Base-by-base conservation (phyloP, 92 coral and sea anemone species). In the Epizoanthus rinbou region DNA sequence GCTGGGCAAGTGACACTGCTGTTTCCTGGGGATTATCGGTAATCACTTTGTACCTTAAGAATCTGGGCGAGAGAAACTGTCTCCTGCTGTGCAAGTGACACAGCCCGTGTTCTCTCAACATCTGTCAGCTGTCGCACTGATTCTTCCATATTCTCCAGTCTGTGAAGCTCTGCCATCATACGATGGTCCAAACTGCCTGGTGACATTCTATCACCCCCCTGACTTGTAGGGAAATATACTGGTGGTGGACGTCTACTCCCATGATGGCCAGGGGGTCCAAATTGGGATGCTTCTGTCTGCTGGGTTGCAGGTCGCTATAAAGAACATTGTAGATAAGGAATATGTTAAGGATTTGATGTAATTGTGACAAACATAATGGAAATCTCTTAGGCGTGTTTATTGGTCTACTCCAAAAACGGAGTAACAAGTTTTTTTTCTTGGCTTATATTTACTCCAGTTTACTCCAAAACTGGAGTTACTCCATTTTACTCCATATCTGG, bases 51-150 rank as follows among this genome's bases (percentile, higher is more conserved):
- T 64, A 95, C 99, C 97, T 96, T 96, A 35, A 96, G 90, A 31
- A 96, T 96, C 85, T 96, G 98, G 28, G 99, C 98, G 86, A 97
- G 84, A 4, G 99, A 94, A 6, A 97, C 99, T 4, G 99, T 97
- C 69, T 97, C 98, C 81, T 97, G 99, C 70, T 97, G 98, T 4
- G 99, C 99, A 19, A 94, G 79, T 6, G 99, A 82, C 18, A 94
- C 94, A 25, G 94, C 90, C 57, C 98, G 87, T 23, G 98, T 94
- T 60, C 92, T 83, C 76, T 94, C 99, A 47, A 97, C 93, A 54
- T 94, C 99, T 22, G 90, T 92, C 84, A 97, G 73, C 74, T 97
- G 99, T 18, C 98, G 89, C 73, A 97, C 99, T 3, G 99, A 94
- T 64, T 94, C 99, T 73, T 97, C 98, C 90, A 97, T 95, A 84